phyloP scores from a whole-genome alignment of 2,113 vertebrate genomes.

The Callorhinus ursinus region DNA sequence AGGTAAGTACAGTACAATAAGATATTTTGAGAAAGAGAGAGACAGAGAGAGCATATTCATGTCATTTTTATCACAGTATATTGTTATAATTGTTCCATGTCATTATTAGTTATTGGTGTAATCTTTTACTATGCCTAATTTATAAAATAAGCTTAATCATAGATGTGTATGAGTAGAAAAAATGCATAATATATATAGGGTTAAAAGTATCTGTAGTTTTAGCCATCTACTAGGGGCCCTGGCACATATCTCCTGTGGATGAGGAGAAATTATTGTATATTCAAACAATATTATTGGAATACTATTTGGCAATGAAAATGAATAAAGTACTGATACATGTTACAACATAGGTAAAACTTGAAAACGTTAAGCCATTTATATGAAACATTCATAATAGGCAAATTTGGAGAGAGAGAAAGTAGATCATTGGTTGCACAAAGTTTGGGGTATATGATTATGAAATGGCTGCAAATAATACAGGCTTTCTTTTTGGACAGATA shows the following conservation, averaged over 20 bases:
- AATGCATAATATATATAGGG: neutral
- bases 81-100: neutral
- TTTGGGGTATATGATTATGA: neutral
- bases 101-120: neutral
- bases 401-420: neutral
- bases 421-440: neutral
- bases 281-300: neutral
- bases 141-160: neutral
- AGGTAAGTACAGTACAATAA: neutral
- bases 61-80: neutral
- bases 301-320: neutral
- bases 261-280: neutral
- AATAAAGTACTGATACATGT: neutral
- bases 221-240: neutral
- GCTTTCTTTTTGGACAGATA: neutral
- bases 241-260: neutral
- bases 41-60: neutral
- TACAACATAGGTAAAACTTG: neutral
- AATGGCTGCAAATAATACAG: neutral
- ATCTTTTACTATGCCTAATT: neutral
- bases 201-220: neutral
- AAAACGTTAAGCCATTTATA: neutral
- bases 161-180: neutral
- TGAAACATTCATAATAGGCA: neutral
- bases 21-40: neutral